A percentile compares a stretch with the other conserved stretches of the same genome.
These are phyloP conservation scores for Edolisoma coerulescens DNA, from an alignment of 2,113 vertebrate species.

Conservation along the genomic window DNA sequence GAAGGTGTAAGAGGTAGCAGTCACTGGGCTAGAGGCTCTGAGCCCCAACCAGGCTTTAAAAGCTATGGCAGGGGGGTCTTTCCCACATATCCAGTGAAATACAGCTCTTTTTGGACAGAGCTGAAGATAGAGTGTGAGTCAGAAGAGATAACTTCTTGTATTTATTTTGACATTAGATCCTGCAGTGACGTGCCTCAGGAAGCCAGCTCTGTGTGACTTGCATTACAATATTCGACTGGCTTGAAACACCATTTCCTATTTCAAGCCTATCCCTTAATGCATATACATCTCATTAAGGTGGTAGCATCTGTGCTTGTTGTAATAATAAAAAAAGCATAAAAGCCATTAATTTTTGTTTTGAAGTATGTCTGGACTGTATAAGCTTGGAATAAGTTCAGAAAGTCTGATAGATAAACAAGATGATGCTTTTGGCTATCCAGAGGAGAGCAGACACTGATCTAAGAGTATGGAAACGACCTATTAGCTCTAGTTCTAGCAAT, in stretches of 20 bases:
- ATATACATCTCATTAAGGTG: not conserved
- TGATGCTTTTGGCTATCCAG: not conserved
- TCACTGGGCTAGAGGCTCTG: not conserved
- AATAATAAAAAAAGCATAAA: not conserved
- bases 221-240: not conserved
- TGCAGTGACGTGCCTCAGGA: rapidly evolving
- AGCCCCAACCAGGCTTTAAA: not conserved
- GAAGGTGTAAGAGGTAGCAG: not conserved
- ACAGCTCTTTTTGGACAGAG: not conserved
- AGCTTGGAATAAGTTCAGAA: not conserved
- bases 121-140: not conserved
- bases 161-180: conserved; percentile 3
- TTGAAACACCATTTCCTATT: not conserved
- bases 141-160: not conserved
- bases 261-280: not conserved
- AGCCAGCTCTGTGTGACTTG: not conserved
- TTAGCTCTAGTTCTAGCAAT: not conserved
- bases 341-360: not conserved
- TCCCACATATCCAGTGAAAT: not conserved
- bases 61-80: not conserved
- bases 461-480: rapidly evolving
- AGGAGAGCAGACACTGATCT: not conserved
- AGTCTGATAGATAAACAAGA: not conserved
- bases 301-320: not conserved
- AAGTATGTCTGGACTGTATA: not conserved